phyloP scores from a whole-genome alignment of 2,888 invertebrate species.

The Drosophila anceps region DNA sequence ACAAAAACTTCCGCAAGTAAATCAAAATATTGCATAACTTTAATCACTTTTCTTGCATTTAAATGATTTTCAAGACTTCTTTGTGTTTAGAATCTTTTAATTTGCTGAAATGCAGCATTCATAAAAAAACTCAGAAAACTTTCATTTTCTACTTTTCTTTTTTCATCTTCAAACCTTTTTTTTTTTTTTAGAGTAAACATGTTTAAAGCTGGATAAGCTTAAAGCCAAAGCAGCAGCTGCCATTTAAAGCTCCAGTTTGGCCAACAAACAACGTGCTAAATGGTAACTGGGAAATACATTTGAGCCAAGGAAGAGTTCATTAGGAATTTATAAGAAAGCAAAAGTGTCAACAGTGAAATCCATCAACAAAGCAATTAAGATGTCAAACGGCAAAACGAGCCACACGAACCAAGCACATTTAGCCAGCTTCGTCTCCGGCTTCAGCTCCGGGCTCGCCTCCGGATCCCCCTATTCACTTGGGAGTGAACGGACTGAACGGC shows the following conservation, averaged over 20 bases:
- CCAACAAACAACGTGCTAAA: constrained; percentile 4
- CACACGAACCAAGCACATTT: constrained; percentile 25
- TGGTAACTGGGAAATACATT: constrained; percentile 7
- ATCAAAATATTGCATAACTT: too few species aligned
- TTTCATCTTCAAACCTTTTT: neutral
- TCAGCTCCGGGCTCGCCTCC: neutral
- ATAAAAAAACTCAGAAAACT: neutral
- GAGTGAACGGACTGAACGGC: constrained; percentile 16
- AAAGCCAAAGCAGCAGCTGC: neutral
- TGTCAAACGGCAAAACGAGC: constrained; percentile 57
- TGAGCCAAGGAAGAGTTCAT: constrained; percentile 48
- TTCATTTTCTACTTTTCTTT: neutral
- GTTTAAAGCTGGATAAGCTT: neutral
- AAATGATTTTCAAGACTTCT: too few species aligned
- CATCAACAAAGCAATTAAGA: constrained; percentile 76
- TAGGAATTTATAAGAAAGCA: constrained; percentile 62
- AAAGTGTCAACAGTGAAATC: constrained; percentile 75
- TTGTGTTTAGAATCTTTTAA: neutral
- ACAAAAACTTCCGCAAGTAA: too few species aligned
- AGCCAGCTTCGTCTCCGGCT: constrained; percentile 2
- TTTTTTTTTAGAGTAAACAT: neutral
- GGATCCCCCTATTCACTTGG: constrained; percentile 13
- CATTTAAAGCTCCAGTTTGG: neutral
- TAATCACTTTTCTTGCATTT: too few species aligned
- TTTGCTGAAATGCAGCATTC: neutral